Conservation (phyloP, 2,113 vertebrate species). For the Oryzias melastigma region DNA sequence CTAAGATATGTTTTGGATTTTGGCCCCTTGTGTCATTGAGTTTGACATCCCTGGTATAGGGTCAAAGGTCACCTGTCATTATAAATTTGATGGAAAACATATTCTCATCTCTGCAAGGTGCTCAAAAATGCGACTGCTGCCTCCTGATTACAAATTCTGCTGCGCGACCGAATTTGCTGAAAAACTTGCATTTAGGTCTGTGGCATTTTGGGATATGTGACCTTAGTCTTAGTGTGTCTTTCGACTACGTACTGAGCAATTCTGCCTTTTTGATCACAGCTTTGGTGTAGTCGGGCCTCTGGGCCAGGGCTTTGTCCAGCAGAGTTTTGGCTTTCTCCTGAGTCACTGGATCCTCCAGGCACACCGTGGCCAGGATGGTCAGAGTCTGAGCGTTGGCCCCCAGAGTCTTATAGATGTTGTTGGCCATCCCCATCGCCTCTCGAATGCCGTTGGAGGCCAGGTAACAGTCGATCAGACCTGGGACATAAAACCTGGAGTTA, state of each 20-base stretch:
- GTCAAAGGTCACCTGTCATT: too few species aligned
- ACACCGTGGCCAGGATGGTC: conserved; percentile 93
- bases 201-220: too few species aligned
- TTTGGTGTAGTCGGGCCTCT: conserved; percentile 96
- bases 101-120: too few species aligned
- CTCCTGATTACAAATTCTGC: too few species aligned
- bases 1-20: too few species aligned
- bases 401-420: conserved; percentile 97
- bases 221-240: too few species aligned
- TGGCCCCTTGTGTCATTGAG: too few species aligned
- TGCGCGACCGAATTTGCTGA: too few species aligned
- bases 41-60: too few species aligned
- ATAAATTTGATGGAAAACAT: too few species aligned
- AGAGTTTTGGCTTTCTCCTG: conserved; percentile 96
- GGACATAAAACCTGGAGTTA: neutral
- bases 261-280: conserved; percentile 98
- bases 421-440: conserved; percentile 98
- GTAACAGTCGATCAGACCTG: conserved; percentile 97
- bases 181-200: too few species aligned
- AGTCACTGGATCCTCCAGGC: conserved; percentile 94
- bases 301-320: conserved; percentile 92
- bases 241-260: conserved; percentile 83
- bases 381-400: conserved; percentile 95
- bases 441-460: conserved; percentile 94
- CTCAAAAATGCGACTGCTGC: too few species aligned